phyloP scores from a whole-genome alignment of 2,888 invertebrate genomes.

The Danaus chrysippus region DNA sequence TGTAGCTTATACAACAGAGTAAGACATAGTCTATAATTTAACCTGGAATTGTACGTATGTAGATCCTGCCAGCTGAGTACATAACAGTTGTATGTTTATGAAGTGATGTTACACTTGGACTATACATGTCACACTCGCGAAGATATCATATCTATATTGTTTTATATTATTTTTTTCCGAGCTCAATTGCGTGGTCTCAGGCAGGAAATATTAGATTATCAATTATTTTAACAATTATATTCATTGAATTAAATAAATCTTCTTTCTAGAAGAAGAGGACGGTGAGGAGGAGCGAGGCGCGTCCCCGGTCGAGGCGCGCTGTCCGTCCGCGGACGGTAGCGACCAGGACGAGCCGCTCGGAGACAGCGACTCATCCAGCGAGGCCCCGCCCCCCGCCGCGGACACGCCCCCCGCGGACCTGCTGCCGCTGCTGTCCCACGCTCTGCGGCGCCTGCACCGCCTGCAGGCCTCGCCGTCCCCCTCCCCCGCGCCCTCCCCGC shows the following conservation, averaged over 20 bases:
- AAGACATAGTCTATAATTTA: no score
- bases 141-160: not conserved
- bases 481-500: constrained; percentile 17
- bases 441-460: constrained; percentile 41
- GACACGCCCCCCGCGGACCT: constrained; percentile 37
- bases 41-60: no score
- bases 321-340: constrained; percentile 51
- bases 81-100: no score
- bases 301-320: constrained; percentile 36
- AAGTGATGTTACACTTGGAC: no score
- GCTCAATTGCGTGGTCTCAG: no score
- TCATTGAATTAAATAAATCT: not conserved
- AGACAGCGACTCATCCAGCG: constrained; percentile 40
- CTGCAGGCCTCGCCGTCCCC: constrained; percentile 44
- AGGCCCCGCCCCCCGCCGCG: constrained; percentile 40
- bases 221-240: not conserved
- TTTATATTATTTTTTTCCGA: not conserved
- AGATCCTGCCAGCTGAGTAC: no score
- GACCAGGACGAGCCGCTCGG: constrained; percentile 48
- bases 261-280: constrained; percentile 47
- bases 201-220: no score
- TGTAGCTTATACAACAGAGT: no score
- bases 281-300: constrained; percentile 46
- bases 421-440: constrained; percentile 35
- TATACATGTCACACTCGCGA: no score